Conservation (phyloP, 2,888 invertebrate species). For the Drosophila demipolita region DNA sequence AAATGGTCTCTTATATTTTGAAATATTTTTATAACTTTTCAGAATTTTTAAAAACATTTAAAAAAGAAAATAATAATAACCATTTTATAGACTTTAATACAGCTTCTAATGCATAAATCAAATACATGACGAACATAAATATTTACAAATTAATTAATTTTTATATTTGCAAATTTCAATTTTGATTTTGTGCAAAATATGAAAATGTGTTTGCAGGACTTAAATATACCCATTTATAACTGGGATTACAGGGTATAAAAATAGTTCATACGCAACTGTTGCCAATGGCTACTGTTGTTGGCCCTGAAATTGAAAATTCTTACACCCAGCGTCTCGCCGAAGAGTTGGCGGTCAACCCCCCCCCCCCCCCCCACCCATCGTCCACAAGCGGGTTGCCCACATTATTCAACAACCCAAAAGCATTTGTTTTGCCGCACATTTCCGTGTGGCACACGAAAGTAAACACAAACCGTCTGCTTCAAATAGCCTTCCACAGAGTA, state of each 20-base stretch:
- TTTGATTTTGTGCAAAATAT: background rate
- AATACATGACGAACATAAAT: background rate
- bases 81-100: background rate
- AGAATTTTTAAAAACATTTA: background rate
- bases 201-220: accelerated
- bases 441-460: slow-evolving; percentile 45
- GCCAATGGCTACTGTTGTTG: slow-evolving; percentile 59
- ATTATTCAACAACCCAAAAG: slow-evolving; percentile 5
- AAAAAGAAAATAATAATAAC: background rate
- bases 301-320: slow-evolving; percentile 73
- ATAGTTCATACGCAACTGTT: slow-evolving; percentile 47
- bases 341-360: slow-evolving; percentile 59
- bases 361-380: slow-evolving; percentile 37
- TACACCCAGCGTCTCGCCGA: slow-evolving; percentile 41
- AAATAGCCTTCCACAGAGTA: slow-evolving; percentile 42
- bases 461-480: slow-evolving; percentile 37
- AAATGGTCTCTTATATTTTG: too few relatives aligned
- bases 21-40: background rate
- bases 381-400: background rate
- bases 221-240: background rate
- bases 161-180: too few relatives aligned
- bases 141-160: background rate
- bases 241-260: slow-evolving; percentile 11
- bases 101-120: background rate
- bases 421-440: slow-evolving; percentile 56